Conservation (phyloP, 37 sponge, comb jelly and placozoan genomes). For the Chondrosia reniformis region DNA sequence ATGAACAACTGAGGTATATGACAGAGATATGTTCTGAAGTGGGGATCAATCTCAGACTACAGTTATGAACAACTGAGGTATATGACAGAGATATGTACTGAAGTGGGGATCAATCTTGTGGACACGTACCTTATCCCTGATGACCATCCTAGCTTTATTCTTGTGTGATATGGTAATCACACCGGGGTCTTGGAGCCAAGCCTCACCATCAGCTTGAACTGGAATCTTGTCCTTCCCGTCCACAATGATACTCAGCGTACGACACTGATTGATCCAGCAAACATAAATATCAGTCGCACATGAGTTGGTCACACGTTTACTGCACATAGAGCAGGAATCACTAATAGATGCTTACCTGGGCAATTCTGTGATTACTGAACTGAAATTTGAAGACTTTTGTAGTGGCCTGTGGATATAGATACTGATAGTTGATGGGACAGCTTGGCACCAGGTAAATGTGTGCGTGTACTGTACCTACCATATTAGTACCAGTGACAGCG, state of each 20-base stretch:
- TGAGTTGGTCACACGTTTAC: not conserved
- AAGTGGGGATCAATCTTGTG: not conserved
- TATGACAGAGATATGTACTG: not conserved
- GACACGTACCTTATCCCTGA: conserved; percentile 62
- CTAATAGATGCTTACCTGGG: conserved; percentile 1
- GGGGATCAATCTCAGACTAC: no score
- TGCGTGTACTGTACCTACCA: conserved; percentile 16
- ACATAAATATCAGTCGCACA: not conserved
- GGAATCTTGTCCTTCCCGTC: conserved; percentile 48
- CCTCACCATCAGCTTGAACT: conserved; percentile 96
- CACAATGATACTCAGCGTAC: conserved; percentile 56
- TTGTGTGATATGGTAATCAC: conserved; percentile 76
- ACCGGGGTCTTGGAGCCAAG: conserved; percentile 96
- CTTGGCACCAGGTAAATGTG: not conserved
- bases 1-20: no score
- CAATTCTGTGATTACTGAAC: conserved; percentile 51
- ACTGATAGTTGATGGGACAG: not conserved
- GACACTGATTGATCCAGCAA: conserved; percentile 48
- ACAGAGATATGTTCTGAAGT: not conserved
- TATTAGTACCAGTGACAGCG: conserved; percentile 79
- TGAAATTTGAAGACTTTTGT: conserved; percentile 72
- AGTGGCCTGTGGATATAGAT: conserved; percentile 34
- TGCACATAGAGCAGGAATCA: not conserved
- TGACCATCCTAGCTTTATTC: conserved; percentile 85
- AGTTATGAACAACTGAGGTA: no score